Evolutionary conservation across 2,888 invertebrate species (phyloP), one percentile per base, ranked within the genome.

Genomic region (Piscicola geometra): DNA sequence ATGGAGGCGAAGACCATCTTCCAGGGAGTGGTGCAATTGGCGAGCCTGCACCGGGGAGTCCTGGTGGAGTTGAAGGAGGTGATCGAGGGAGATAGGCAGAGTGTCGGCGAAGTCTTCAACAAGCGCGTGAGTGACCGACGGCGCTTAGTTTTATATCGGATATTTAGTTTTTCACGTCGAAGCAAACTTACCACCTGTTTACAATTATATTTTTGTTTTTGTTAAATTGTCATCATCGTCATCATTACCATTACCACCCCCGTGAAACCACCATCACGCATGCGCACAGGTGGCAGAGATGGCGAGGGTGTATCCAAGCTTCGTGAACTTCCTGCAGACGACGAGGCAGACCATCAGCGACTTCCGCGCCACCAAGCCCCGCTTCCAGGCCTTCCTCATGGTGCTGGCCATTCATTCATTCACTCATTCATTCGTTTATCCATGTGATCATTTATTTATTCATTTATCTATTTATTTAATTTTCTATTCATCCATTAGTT

Each of bases 311-410:
- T 99, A 99, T 88, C 97, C 97, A 78, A 94, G 96, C 28, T 99
- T 95, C 87, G 92, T 99, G 75, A 99, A 99, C 88, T 97, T 93
- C 87, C 97, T 96, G 86, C 97, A 98, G 86, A 93, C 93, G 85
- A 93, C 94, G 86, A 95, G 95, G 87, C 93, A 94, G 83, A 92
- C 92, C 88, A 89, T 99, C 83, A 88, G 90, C 82, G 90, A 91
- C 83, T 95, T 95, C 88, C 95, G 95, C 88, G 90, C 90, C 84
- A 91, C 90, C 83, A 94, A 96, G 87, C 94, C 95, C 60, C 89
- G 95, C 85, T 99, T 99, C 89, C 95, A 97, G 88, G 97, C 97
- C 83, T 98, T 98, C 88, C 89, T 98, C 80, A 97, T 96, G 89
- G 93, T 95, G 82, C 91, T 93, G 85, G n/a, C n/a, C n/a, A n/a